Evolutionary conservation across 2,113 vertebrate species (phyloP).

Genomic region (Anarrhichthys ocellatus): DNA sequence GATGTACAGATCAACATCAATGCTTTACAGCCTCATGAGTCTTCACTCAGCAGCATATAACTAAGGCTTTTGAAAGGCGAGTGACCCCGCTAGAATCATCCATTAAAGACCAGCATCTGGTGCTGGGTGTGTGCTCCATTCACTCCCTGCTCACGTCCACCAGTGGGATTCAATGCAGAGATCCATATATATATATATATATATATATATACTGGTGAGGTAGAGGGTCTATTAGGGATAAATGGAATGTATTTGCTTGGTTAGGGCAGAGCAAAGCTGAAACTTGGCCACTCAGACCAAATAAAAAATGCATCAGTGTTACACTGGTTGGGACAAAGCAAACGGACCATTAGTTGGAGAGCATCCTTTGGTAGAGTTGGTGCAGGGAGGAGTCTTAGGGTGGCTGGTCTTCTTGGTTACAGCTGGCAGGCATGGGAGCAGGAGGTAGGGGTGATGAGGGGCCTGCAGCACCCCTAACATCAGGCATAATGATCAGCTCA

Average conservation of each 20-base stretch:
- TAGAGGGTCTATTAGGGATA: background rate
- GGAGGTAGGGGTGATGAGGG: background rate
- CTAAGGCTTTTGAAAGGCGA: background rate
- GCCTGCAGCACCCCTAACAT: background rate
- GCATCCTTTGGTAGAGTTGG: background rate
- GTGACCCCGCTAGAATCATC: background rate
- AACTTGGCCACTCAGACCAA: constrained; percentile 14
- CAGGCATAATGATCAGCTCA: background rate
- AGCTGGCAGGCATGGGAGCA: background rate
- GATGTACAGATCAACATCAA: background rate
- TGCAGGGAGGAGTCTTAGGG: background rate
- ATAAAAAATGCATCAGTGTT: constrained; percentile 3
- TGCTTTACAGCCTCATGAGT: background rate
- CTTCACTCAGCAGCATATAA: background rate
- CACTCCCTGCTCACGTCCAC: background rate
- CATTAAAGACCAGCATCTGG: constrained; percentile 4
- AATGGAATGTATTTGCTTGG: background rate
- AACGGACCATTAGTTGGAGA: constrained; percentile 24
- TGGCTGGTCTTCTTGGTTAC: background rate
- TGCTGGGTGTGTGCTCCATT: background rate
- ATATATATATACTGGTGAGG: background rate
- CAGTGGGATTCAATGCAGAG: constrained; percentile 1
- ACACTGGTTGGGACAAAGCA: background rate
- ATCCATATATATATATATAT: background rate
- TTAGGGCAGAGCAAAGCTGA: background rate